Evolutionary conservation across 2,888 invertebrate species (phyloP), one percentile per base, ranked within the genome.

Genomic region (Drosophila phalerata): DNA sequence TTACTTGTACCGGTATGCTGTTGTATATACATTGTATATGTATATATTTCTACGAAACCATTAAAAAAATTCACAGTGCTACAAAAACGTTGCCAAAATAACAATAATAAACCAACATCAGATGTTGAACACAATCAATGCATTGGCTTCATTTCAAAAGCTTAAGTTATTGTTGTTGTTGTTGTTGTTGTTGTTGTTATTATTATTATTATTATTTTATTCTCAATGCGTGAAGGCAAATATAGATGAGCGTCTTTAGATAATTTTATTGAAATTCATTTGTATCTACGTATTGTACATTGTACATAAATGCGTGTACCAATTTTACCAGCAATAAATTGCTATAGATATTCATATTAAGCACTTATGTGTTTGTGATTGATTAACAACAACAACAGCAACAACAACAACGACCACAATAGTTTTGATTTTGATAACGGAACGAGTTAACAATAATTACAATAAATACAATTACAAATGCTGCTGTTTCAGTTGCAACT

Each of bases 391-490:
- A 69, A 10, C 32, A 25, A 37, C 37, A 52, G n/a, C n/a, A n/a
- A n/a, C n/a, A 58, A 10, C 43, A 61, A 15, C 51, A 69, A 10
- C 32, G 32, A 37, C 37, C 47, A 34, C 28, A 47, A 10, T 22
- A 30, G 25, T 34, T 56, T 73, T 67, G 47, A 57, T 61, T 61
- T 61, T 11, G 15, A 37, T 47, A 13, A 53, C n/a, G 28, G 10
- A 38, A 19, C 10, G 9, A 22, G 40, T 48, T 25, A 43, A 48
- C 19, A 5, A 34, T 40, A 66, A 8, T 32, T 40, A n/a, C 37
- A 48, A 9, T 5, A 47, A 28, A 45, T 42, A 9, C 65, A 37
- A 22, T 30, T 28, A 17, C 34, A 48, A 51, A 19, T 17, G 34
- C 37, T 32, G 58, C 30, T 22, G 53, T 38, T n/a, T 38, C 40